Percentiles rank a stretch among this genome's conserved stretches.
phyloP scores from a whole-genome alignment of 2,113 vertebrate genomes.

The Dipodomys merriami region DNA sequence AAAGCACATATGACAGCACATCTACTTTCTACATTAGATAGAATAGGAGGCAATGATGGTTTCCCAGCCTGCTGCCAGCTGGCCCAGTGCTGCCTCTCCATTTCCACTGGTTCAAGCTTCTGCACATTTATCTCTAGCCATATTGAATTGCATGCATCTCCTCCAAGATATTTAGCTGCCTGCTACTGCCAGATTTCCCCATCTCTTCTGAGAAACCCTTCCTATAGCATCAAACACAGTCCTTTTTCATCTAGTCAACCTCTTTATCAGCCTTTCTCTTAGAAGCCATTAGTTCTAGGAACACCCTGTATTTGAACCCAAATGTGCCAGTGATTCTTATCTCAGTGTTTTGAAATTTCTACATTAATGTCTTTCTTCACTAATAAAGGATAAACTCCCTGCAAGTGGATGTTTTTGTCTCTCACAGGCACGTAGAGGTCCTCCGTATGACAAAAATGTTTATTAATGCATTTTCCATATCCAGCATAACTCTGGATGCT shows the following conservation, averaged over 20 bases:
- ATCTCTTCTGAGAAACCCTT: neutral
- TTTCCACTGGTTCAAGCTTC: neutral
- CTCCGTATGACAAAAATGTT: neutral
- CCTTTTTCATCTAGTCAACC: neutral
- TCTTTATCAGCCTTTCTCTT: neutral
- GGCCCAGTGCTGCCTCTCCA: neutral
- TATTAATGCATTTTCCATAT: neutral
- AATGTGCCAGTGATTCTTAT: neutral
- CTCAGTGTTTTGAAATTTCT: neutral
- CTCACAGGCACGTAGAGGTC: neutral
- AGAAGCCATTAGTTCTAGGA: constrained; percentile 14
- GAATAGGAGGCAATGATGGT: neutral
- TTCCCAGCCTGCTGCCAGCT: neutral
- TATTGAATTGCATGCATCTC: neutral
- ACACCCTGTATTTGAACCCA: neutral
- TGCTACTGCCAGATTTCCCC: neutral
- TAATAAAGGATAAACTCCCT: neutral
- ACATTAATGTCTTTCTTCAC: neutral
- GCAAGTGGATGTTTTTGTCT: neutral
- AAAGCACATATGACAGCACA: neutral
- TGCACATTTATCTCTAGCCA: neutral
- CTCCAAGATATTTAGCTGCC: neutral
- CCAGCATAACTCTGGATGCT: neutral
- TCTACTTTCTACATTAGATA: neutral
- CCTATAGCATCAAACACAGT: neutral